Base-by-base conservation (phyloP, 2,113 vertebrate genomes). In the Laticauda colubrina region DNA sequence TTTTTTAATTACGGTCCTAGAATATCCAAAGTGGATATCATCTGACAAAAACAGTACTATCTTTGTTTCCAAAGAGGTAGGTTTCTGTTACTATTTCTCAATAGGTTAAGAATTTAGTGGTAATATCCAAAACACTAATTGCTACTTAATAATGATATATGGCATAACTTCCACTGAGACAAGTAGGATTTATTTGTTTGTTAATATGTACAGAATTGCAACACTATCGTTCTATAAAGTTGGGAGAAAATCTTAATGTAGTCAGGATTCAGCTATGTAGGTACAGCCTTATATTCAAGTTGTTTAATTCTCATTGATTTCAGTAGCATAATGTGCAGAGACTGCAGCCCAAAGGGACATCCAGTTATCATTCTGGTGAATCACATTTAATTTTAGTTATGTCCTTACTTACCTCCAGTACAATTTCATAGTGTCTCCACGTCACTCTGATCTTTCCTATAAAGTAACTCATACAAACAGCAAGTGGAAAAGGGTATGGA, bases 371-470 rank as follows among this genome's bases (percentile, higher is more conserved):
- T n/a, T 92, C 69, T 51, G 85, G 69, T 89, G 51, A 57, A 45
- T 89, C 88, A 85, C 29, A 59, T 85, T 89, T 92, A 26, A 81
- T 92, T 85, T 92, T n/a, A 57, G 64, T 81, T 45, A 75, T 85
- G 64, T 89, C 24, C 39, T 89, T 59, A 15, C 6, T n/a, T 89
- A 9, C 45, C 56, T 87, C 43, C 11, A 9, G n/a, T 69, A 88
- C 12, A 54, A 45, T 69, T 64, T 75, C 39, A 53, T 12, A 88
- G 59, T 43, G 23, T 24, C 54, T 88, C 51, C 43, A 69, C 12
- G 5, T 85, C 10, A 55, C 88, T 59, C 29, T 48, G 45, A 24
- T 89, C 34, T 92, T 81, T 69, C 26, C 18, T n/a, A 92, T 48
- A 85, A 81, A 89, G 81, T 34, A 92, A 45, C 39, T 57, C 48